phyloP scores from a whole-genome alignment of 2,888 invertebrate species.

The Spodoptera littoralis region DNA sequence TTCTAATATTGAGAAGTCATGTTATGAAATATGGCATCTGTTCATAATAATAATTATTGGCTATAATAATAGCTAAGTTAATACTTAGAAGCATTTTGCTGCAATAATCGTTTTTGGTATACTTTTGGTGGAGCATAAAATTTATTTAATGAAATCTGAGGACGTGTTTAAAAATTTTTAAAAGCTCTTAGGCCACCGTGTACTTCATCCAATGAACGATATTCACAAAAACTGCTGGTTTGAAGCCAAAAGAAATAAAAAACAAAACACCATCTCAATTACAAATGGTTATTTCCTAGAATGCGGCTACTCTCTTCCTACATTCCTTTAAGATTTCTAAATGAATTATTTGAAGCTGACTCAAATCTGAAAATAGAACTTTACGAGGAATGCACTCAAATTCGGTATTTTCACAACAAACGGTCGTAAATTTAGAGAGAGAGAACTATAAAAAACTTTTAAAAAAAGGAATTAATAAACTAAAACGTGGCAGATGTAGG shows the following conservation, averaged over 20 bases:
- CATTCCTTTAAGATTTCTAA: slow-evolving; percentile 13
- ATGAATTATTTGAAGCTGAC: slow-evolving; percentile 12
- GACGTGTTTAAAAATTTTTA: too few relatives aligned
- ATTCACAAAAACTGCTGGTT: too few relatives aligned
- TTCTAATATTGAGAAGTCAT: slow-evolving; percentile 1
- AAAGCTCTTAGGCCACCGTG: too few relatives aligned
- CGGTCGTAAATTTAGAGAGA: slow-evolving; percentile 28
- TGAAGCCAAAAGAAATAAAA: too few relatives aligned
- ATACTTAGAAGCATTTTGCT: too few relatives aligned
- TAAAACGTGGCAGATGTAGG: slow-evolving; percentile 30
- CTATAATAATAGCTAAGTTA: too few relatives aligned
- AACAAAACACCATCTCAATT: too few relatives aligned
- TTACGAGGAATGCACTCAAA: slow-evolving; percentile 37
- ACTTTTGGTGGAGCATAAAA: too few relatives aligned
- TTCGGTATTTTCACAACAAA: slow-evolving; percentile 33
- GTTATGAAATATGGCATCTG: slow-evolving; percentile 2
- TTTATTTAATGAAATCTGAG: too few relatives aligned
- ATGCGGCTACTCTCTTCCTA: background rate
- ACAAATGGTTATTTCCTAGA: too few relatives aligned
- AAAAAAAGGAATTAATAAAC: slow-evolving; percentile 22
- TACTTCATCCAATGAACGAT: too few relatives aligned
- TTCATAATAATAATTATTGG: background rate
- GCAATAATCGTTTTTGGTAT: too few relatives aligned
- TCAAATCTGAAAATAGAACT: slow-evolving; percentile 20
- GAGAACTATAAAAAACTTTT: slow-evolving; percentile 42